Base-by-base conservation (phyloP, 2,888 invertebrate genomes). In the Cryptocephalus primarius region DNA sequence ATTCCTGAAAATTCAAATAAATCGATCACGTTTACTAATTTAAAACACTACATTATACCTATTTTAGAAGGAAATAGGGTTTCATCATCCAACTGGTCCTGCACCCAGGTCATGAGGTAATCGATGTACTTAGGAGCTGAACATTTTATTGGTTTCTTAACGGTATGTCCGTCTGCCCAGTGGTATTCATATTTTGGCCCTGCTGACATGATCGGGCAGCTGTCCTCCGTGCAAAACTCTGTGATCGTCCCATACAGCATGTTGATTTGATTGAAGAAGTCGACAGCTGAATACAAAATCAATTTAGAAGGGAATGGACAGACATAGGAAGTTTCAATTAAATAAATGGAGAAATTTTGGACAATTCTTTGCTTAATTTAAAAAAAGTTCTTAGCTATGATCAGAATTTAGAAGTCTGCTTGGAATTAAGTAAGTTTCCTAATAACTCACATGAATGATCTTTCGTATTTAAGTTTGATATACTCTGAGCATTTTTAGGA, bases 211-310 rank as follows among this genome's bases (percentile, higher is more conserved):
- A 97, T 94, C 9, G 90, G 86, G 72, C 94, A 97, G 56, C 90
- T 89, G 63, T 94, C 91, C 70, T 95, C 94, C 4, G 95, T 94
- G 70, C 99, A 99, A 73, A 95, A 96, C 73, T 99, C 99, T n/a
- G 96, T 96, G 63, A 99, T 93, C 32, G 97, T 99, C 44, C 99
- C 99, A 65, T 97, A 99, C 54, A 99, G 75, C 97, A 99, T 99
- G 73, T 96, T 96, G 68, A 99, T 97, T 79, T 99, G 99, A 74
- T 99, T 99, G 75, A 97, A 99, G 73, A 99, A 99, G 74, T 99
- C 99, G 53, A 99, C 96, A 64, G 96, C 96, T 96, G 73, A 39
- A n/a, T n/a, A n/a, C n/a, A n/a, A 79, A 56, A 31, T 33, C 39
- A 46, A 46, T 31, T 9, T 31, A 13, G 10, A 42, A 31, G 10